A percentile compares a stretch with the other conserved stretches of the same genome.
phyloP scores from a whole-genome alignment of 2,888 invertebrate genomes.

The Amblyjoppa fuscipennis region DNA sequence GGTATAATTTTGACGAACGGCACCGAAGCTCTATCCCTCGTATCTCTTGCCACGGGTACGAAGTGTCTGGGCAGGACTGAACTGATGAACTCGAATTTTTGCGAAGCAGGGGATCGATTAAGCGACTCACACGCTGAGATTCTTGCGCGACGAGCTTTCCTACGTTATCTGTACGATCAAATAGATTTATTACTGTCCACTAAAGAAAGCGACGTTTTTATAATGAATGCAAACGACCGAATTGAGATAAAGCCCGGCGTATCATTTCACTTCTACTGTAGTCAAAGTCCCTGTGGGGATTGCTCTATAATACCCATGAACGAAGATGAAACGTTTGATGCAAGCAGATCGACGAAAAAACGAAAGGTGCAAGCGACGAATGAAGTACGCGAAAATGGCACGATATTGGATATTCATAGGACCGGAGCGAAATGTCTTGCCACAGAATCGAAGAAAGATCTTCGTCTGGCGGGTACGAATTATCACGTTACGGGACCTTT shows the following conservation, averaged over 20 bases:
- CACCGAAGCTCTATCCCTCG: conserved; percentile 86
- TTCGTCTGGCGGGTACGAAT: conserved; percentile 86
- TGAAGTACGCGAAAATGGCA: conserved; percentile 72
- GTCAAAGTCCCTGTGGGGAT: conserved; percentile 97
- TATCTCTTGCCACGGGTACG: conserved; percentile 95
- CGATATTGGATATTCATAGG: conserved; percentile 86
- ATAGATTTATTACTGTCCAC: conserved; percentile 84
- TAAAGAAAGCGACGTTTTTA: conserved; percentile 81
- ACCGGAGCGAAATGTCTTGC: conserved; percentile 96
- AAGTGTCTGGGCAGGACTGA: conserved; percentile 94
- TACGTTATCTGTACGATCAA: conserved; percentile 91
- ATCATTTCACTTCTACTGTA: conserved; percentile 93
- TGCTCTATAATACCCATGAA: conserved; percentile 92
- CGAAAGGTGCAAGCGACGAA: conserved; percentile 59
- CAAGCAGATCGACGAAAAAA: conserved; percentile 46
- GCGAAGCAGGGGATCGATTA: conserved; percentile 89
- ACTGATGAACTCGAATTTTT: conserved; percentile 85
- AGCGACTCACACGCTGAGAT: conserved; percentile 98
- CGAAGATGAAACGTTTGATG: conserved; percentile 68
- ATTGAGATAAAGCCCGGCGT: conserved; percentile 87
- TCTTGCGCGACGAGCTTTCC: conserved; percentile 92
- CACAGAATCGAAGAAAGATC: conserved; percentile 87
- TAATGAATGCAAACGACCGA: conserved; percentile 78
- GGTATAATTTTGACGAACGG: conserved; percentile 88
- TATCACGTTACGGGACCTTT: conserved; percentile 91